Base-by-base conservation (phyloP, 1,140 invertebrate genomes). In the Bursaphelenchus mucronatus region DNA sequence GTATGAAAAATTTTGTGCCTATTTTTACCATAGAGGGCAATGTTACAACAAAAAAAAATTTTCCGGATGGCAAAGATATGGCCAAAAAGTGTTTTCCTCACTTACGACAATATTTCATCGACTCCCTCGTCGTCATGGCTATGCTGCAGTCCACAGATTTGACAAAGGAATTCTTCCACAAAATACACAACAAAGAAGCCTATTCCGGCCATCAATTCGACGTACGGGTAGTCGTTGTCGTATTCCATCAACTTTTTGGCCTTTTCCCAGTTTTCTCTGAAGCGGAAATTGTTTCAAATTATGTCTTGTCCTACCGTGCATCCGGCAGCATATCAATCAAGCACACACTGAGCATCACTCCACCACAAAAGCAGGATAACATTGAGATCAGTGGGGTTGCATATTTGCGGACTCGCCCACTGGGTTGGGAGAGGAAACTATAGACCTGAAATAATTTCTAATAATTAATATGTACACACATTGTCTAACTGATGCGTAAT, bases 171-270 rank as follows among this genome's bases (percentile, higher is more conserved):
- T 72, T 87, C 86, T 75, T 88, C 87, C n/a, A 83, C 73, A 13
- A 86, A 83, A n/a, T 87, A 77, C 30, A 88, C 84, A 5, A 85
- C 41, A 58, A 88, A 85, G 67, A 87, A 84, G 50, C 87, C 87
- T 70, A 85, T 76, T 9, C 80, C 80, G 62, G 86, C 83, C 7
- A 86, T 76, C 64, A 87, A 85, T 73, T 87, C 85, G 0, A 85
- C 78, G 11, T 86, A 66, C 21, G 86, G 87, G 74, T 86, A 87
- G 4, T 17, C 41, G 44, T 69, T 55, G 8, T 64, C 39, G 7
- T 64, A 41, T 45, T 67, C 63, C 46, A 73, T 66, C 9, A 30
- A 30, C 30, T 30, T 30, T 30, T 30, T 30, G 2, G 30, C 30
- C 30, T 65, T 65, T 76, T 72, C 30, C 30, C 30, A 30, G 30